Evolutionary conservation across 2,113 vertebrate species (phyloP).

Genomic region (Cebidichthys violaceus): DNA sequence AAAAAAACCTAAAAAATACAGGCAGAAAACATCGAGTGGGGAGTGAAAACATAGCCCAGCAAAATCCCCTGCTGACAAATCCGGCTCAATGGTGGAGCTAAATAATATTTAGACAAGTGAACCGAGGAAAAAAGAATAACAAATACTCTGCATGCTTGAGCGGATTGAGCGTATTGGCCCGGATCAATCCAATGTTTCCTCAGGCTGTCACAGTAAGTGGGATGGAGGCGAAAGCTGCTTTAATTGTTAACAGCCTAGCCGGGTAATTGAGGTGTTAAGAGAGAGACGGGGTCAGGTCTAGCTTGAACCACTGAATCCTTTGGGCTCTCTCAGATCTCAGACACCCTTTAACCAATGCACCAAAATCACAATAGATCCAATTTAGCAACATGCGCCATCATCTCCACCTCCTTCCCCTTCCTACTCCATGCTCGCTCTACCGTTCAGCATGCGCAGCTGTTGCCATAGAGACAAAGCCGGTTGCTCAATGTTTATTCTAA

Average conservation of each 20-base stretch:
- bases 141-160: conserved; percentile 77
- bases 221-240: conserved; percentile 59
- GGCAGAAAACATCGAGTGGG: conserved; percentile 24
- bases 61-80: conserved; percentile 79
- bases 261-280: conserved; percentile 58
- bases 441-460: conserved; percentile 66
- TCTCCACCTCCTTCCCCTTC: not conserved
- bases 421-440: conserved; percentile 19
- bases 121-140: conserved; percentile 69
- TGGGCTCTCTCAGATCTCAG: not conserved
- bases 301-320: conserved; percentile 49
- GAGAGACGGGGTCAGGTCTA: conserved; percentile 39
- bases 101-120: conserved; percentile 81
- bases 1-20: not conserved
- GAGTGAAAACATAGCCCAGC: conserved; percentile 66
- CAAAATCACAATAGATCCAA: conserved; percentile 5
- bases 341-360: not conserved
- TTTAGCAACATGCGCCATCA: conserved; percentile 26
- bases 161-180: conserved; percentile 69
- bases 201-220: conserved; percentile 63
- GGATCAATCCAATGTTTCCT: conserved; percentile 80
- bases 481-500: conserved; percentile 80
- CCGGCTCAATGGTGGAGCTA: conserved; percentile 70
- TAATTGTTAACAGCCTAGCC: conserved; percentile 57
- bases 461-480: conserved; percentile 82